Evolutionary conservation across 2,888 invertebrate species (phyloP).

Genomic region (Ditylenchus weischeri): DNA sequence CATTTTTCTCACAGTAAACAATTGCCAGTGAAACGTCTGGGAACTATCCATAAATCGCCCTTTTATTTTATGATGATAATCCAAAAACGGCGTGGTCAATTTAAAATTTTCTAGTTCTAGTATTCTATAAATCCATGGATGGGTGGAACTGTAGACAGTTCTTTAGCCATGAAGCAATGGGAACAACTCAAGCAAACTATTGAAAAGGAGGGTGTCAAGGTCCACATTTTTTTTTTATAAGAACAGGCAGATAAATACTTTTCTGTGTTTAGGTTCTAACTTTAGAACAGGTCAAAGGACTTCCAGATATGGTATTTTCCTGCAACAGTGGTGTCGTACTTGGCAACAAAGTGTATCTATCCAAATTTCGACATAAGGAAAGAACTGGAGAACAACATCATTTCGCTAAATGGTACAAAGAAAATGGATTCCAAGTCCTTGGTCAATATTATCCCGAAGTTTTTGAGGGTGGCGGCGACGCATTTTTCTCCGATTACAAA

Average conservation of each 20-base stretch:
- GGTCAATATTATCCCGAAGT: conserved; percentile 52
- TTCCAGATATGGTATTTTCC: conserved; percentile 59
- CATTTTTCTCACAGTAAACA: too few species aligned
- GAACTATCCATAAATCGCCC: too few species aligned
- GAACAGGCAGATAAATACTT: conserved; percentile 1
- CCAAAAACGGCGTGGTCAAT: too few species aligned
- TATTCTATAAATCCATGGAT: conserved; percentile 59
- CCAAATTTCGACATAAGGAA: conserved; percentile 55
- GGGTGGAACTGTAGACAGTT: conserved; percentile 56
- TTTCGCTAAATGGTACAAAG: conserved; percentile 55
- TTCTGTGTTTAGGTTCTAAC: conserved; percentile 43
- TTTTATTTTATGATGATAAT: too few species aligned
- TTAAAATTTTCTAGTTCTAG: conserved; percentile 25
- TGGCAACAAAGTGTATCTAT: conserved; percentile 54
- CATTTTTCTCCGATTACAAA: conserved; percentile 51
- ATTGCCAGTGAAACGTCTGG: too few species aligned
- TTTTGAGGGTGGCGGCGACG: conserved; percentile 55
- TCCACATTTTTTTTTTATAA: conserved; percentile 16
- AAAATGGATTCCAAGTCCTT: conserved; percentile 44
- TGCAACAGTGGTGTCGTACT: conserved; percentile 57
- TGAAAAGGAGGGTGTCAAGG: conserved; percentile 53
- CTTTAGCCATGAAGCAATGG: conserved; percentile 53
- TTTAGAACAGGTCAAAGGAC: conserved; percentile 48
- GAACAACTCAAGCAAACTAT: conserved; percentile 47
- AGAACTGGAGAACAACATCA: conserved; percentile 54